Evolutionary conservation across 2,113 vertebrate species (phyloP).

Genomic region (Tachycineta bicolor): DNA sequence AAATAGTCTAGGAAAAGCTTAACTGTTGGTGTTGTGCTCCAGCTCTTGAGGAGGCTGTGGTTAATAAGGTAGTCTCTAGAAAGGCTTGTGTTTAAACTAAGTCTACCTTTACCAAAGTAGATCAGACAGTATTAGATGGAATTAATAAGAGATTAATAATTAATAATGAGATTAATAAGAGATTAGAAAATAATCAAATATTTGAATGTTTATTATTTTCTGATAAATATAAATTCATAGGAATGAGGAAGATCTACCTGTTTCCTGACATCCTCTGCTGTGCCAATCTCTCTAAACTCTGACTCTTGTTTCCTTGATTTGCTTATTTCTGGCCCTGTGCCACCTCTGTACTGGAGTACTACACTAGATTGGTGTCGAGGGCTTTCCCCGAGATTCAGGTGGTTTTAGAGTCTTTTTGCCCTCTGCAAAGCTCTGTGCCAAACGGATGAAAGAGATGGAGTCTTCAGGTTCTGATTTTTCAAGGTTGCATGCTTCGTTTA

Average conservation of each 20-base stretch:
- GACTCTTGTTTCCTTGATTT: not conserved
- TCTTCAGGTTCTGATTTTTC: too few species aligned
- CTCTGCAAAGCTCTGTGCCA: too few species aligned
- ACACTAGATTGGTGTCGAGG: not conserved
- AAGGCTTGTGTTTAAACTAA: not conserved
- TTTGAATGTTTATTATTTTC: not conserved
- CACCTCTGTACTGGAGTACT: not conserved
- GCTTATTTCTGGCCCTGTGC: not conserved
- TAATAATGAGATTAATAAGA: not conserved
- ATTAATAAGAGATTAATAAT: not conserved
- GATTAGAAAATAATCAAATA: not conserved
- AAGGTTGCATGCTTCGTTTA: too few species aligned
- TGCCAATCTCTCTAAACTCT: not conserved
- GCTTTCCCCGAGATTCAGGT: too few species aligned
- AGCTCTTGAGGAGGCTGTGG: not conserved
- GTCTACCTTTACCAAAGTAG: not conserved
- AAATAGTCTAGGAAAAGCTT: not conserved
- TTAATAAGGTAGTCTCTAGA: not conserved
- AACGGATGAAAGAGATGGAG: too few species aligned
- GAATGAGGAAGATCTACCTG: not conserved
- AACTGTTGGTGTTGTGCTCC: not conserved
- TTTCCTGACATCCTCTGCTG: not conserved
- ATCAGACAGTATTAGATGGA: not conserved
- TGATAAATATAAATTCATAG: not conserved
- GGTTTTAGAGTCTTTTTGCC: too few species aligned